Evolutionary conservation across 2,797 vertebrate genomes (phyloP).

Genomic region (Anableps anableps): DNA sequence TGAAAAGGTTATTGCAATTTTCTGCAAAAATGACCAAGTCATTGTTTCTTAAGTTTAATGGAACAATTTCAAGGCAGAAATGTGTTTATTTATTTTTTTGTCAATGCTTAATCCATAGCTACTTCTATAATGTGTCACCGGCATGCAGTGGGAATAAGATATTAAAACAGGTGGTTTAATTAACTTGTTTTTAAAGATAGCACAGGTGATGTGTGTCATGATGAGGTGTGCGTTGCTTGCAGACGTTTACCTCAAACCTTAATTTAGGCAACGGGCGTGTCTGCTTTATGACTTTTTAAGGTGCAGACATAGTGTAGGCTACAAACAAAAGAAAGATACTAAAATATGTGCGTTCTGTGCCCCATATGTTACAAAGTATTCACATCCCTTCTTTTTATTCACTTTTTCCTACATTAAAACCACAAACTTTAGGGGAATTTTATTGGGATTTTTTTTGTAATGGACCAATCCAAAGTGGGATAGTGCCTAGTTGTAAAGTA

Average conservation of each 20-base stretch:
- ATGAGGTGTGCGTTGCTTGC: not conserved
- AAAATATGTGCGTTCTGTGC: not conserved
- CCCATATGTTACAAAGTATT: not conserved
- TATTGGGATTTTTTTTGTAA: too few relatives aligned
- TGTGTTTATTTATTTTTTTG: not conserved
- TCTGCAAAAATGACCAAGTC: not conserved
- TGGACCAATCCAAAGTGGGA: not conserved
- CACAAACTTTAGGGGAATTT: not conserved
- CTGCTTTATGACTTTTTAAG: not conserved
- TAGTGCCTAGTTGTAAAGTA: not conserved
- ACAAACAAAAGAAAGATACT: not conserved
- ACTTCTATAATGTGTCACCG: not conserved
- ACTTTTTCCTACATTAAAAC: not conserved
- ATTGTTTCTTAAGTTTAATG: not conserved
- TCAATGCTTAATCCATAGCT: not conserved
- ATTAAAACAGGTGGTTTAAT: conserved; percentile 66
- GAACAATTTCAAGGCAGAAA: not conserved
- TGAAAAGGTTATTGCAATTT: not conserved
- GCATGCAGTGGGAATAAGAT: conserved; percentile 3
- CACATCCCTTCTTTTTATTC: not conserved
- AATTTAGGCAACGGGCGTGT: conserved; percentile 3
- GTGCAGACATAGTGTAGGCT: not conserved
- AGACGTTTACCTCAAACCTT: not conserved
- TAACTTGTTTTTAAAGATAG: conserved; percentile 34
- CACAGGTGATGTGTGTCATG: not conserved